Base-by-base conservation (phyloP, 1,140 invertebrate species). In the Oryzaephilus surinamensis region DNA sequence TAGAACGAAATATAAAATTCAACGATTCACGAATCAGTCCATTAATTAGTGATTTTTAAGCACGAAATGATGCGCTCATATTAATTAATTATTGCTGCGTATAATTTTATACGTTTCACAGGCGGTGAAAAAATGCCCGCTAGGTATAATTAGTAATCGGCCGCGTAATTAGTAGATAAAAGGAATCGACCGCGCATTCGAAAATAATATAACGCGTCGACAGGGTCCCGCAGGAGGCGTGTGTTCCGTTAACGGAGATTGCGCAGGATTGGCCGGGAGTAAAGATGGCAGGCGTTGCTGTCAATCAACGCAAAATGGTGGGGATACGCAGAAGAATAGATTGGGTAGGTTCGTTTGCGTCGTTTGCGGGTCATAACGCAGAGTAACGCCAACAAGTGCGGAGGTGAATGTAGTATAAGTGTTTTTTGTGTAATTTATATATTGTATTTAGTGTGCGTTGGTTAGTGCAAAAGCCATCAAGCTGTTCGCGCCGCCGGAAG, bases 91-190 rank as follows among this genome's bases (percentile, higher is more conserved):
- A 61, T 56, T 56, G 45, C 51, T 54, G 43, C 47, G 51, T 52
- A 43, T 58, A 60, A 60, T 60, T 60, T 60, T 6, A n/a, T 24
- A 24, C 60, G 56, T 57, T 60, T 60, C 53, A 50, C 41, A 45
- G 50, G 42, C 48, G 48, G 46, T 46, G 48, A 55, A 61, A 59
- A 61, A 61, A 60, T 61, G 53, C 55, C 60, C 58, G 53, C 53
- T 38, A 62, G 60, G 56, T 59, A 60, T 60, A 62, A 62, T 62
- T 62, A 62, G 59, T 59, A 57, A 58, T 60, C 52, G 54, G 41
- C 50, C 50, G 40, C 47, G 52, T 60, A 58, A 58, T 60, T 57
- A 58, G 58, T 54, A 21, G 11, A 14, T 14, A 26, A n/a, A 32
- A 26, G 20, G 24, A 26, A 33, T 12, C 35, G 32, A n/a, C 17